Conservation (phyloP, 2,113 vertebrate genomes). For the Megaleporinus macrocephalus region DNA sequence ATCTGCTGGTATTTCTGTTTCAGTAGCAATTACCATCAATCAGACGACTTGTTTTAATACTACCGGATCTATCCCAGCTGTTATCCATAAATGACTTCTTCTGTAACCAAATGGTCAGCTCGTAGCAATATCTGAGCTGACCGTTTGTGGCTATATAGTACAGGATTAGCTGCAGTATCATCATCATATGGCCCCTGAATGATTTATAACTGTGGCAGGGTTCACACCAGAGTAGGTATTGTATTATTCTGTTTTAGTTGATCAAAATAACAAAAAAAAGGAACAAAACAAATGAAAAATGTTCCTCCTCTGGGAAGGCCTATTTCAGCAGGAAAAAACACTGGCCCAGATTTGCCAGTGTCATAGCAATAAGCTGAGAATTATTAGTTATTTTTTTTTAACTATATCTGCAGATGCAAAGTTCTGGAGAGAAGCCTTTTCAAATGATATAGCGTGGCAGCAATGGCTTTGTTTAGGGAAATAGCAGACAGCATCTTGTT, state of each 20-base stretch:
- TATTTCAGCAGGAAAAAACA: slow-evolving; percentile 45
- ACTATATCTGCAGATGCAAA: slow-evolving; percentile 35
- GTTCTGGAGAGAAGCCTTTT: slow-evolving; percentile 39
- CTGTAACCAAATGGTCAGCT: slow-evolving; percentile 1
- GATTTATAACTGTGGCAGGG: slow-evolving; percentile 25
- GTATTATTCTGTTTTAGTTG: slow-evolving; percentile 21
- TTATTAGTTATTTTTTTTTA: slow-evolving; percentile 52
- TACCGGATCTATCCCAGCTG: neutral
- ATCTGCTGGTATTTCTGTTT: neutral
- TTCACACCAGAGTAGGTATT: slow-evolving; percentile 5
- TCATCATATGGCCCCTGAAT: neutral
- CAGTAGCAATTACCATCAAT: neutral
- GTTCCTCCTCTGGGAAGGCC: slow-evolving; percentile 42
- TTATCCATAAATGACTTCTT: neutral
- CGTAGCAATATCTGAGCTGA: neutral
- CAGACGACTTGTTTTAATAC: neutral
- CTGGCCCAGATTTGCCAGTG: slow-evolving; percentile 53
- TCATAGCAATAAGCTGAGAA: slow-evolving; percentile 37
- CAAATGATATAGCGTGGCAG: slow-evolving; percentile 43
- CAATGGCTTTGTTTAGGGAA: slow-evolving; percentile 48
- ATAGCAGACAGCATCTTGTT: slow-evolving; percentile 44
- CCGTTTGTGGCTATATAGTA: neutral
- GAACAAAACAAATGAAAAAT: slow-evolving; percentile 36
- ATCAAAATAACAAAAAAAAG: slow-evolving; percentile 25
- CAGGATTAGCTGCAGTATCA: neutral